Evolutionary conservation across 2,797 vertebrate species (phyloP).

Genomic region (Hoplostethus atlanticus): DNA sequence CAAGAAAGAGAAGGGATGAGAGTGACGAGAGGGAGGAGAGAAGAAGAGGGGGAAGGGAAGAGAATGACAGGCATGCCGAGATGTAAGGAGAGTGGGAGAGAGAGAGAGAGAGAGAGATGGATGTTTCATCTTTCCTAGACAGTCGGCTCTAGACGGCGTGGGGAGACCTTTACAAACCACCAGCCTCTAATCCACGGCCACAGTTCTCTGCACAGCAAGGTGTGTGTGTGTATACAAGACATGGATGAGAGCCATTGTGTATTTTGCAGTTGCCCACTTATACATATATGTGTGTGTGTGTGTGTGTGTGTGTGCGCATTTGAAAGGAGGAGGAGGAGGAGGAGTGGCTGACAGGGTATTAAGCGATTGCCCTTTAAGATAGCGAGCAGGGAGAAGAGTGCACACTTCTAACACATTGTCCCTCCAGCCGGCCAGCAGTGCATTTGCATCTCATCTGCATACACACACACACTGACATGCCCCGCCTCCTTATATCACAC

Average conservation of each 20-base stretch:
- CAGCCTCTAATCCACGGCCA: slow-evolving; percentile 27
- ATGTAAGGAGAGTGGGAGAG: background rate
- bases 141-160: slow-evolving; percentile 4
- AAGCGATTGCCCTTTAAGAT: slow-evolving; percentile 44
- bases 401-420: slow-evolving; percentile 29
- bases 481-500: slow-evolving; percentile 22
- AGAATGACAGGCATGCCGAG: slow-evolving; percentile 16
- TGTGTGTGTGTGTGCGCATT: slow-evolving; percentile 14
- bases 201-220: slow-evolving; percentile 14
- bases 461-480: slow-evolving; percentile 35
- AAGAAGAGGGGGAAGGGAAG: background rate
- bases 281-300: no score
- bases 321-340: slow-evolving; percentile 17
- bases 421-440: slow-evolving; percentile 36
- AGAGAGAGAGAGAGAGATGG: slow-evolving; percentile 4
- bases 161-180: slow-evolving; percentile 31
- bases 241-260: no score
- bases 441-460: slow-evolving; percentile 65
- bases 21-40: background rate
- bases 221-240: background rate
- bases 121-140: slow-evolving; percentile 37
- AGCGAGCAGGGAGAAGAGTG: slow-evolving; percentile 7
- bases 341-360: slow-evolving; percentile 30
- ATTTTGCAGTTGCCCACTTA: no score
- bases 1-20: background rate